Conservation (phyloP, 2,888 invertebrate genomes). For the Nebria salina region DNA sequence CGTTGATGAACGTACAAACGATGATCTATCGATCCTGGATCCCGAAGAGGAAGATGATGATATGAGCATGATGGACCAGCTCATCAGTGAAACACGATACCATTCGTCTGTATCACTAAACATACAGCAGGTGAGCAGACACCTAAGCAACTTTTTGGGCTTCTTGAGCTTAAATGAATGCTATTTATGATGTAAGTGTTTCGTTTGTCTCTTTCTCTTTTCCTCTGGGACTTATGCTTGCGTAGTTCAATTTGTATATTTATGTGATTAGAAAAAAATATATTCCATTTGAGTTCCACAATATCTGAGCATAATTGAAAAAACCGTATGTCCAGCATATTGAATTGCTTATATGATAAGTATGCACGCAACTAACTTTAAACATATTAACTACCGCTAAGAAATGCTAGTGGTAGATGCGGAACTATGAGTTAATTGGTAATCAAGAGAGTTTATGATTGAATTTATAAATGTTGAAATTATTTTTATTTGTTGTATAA, state of each 20-base stretch:
- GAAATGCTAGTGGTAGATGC: too few species aligned
- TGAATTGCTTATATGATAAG: too few species aligned
- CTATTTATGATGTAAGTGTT: conserved; percentile 53
- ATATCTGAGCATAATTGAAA: too few species aligned
- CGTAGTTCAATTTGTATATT: background rate
- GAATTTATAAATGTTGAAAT: background rate
- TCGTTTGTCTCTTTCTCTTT: background rate
- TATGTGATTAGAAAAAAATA: background rate
- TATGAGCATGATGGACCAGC: conserved; percentile 69
- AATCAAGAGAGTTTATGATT: too few species aligned
- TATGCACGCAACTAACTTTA: too few species aligned
- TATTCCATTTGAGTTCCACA: background rate
- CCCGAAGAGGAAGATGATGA: conserved; percentile 79
- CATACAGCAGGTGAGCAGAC: conserved; percentile 60
- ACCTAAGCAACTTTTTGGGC: conserved; percentile 51
- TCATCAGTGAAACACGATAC: conserved; percentile 54
- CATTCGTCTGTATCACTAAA: conserved; percentile 59
- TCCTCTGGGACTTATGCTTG: background rate
- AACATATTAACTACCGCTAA: too few species aligned
- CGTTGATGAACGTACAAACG: conserved; percentile 66
- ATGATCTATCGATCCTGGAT: conserved; percentile 72
- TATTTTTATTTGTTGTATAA: background rate
- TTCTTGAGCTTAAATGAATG: conserved; percentile 56
- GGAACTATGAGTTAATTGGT: too few species aligned
- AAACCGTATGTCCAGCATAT: too few species aligned